phyloP scores from a whole-genome alignment of 2,113 vertebrate genomes.

The Leptosomus discolor region DNA sequence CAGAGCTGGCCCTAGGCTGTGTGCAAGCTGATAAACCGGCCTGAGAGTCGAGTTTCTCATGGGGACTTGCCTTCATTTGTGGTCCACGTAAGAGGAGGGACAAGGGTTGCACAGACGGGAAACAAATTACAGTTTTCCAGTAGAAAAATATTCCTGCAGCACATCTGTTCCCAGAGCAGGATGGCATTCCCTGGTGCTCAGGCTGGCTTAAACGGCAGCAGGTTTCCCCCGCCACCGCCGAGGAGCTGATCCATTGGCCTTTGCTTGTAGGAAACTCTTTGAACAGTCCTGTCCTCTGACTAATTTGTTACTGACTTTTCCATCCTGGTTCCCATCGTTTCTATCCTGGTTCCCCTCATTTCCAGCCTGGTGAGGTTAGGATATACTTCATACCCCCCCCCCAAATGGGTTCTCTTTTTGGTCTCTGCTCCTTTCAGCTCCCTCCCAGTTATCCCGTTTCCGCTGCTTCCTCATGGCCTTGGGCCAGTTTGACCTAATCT shows the following conservation, averaged over 20 bases:
- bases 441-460: neutral
- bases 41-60: rapidly evolving
- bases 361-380: neutral
- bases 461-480: neutral
- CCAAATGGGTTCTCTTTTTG: neutral
- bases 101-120: neutral
- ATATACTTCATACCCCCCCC: neutral
- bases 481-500: slow-evolving; percentile 31
- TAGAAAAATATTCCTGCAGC: neutral
- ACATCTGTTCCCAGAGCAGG: neutral
- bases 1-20: neutral
- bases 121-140: neutral
- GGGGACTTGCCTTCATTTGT: neutral
- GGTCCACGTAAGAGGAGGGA: rapidly evolving
- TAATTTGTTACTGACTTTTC: neutral
- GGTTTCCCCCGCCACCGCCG: neutral
- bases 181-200: neutral
- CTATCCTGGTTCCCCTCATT: neutral
- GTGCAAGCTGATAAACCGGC: neutral
- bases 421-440: neutral
- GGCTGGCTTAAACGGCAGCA: rapidly evolving
- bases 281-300: neutral
- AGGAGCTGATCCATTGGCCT: neutral
- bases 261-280: neutral
- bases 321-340: neutral